Percentiles rank a stretch among this genome's conserved stretches.
phyloP scores from a whole-genome alignment of 2,888 invertebrate genomes.

The Lepidochrysops patricia region DNA sequence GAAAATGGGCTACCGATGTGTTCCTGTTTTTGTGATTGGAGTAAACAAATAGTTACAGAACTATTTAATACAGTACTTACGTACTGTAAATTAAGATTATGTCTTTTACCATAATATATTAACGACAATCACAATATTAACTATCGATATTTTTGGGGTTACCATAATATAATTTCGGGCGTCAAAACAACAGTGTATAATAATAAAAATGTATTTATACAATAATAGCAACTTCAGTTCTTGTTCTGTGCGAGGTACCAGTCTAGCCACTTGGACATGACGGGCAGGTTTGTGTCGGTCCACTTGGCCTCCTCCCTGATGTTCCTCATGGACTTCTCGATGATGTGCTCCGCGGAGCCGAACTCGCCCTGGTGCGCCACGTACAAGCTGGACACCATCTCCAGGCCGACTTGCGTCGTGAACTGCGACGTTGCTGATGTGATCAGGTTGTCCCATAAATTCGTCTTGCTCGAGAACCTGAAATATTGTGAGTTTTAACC shows the following conservation, averaged over 20 bases:
- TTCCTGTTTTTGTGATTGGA: too few species aligned
- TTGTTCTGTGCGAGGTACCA: conserved; percentile 32
- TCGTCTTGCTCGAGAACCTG: conserved; percentile 80
- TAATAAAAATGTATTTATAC: not conserved
- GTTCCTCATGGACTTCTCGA: conserved; percentile 81
- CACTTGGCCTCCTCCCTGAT: conserved; percentile 84
- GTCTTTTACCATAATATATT: too few species aligned
- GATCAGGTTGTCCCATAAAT: conserved; percentile 84
- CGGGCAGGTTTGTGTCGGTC: conserved; percentile 83
- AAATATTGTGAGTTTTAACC: conserved; percentile 20
- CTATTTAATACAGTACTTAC: too few species aligned
- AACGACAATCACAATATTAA: too few species aligned
- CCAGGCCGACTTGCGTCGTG: conserved; percentile 82
- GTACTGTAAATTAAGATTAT: too few species aligned
- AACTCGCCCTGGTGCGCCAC: conserved; percentile 78
- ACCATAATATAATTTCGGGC: too few species aligned
- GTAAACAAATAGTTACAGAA: too few species aligned
- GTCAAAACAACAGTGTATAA: not conserved
- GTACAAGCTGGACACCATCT: conserved; percentile 79
- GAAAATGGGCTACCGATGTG: not conserved
- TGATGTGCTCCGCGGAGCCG: conserved; percentile 81
- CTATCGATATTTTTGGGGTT: too few species aligned
- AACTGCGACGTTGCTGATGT: conserved; percentile 83
- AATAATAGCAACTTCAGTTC: conserved; percentile 8
- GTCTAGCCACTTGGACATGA: conserved; percentile 83